Percentiles rank a stretch among this genome's conserved stretches.
phyloP scores from a whole-genome alignment of 23 tunicate species.

The Trididemnum miniatum region DNA sequence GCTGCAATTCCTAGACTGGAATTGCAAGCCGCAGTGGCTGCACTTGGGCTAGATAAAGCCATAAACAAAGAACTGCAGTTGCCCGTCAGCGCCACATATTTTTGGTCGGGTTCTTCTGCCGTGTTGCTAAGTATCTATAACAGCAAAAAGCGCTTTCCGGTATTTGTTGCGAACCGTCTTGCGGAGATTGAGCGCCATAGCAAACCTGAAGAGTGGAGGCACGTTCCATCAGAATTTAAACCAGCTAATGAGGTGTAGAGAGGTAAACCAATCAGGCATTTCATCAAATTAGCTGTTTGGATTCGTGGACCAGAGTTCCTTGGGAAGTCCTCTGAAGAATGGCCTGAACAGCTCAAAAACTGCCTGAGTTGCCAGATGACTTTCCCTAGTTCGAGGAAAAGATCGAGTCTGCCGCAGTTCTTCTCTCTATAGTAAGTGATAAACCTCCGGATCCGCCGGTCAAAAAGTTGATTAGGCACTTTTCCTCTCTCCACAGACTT shows the following conservation, averaged over 20 bases:
- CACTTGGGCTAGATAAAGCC: not conserved
- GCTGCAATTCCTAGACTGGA: not conserved
- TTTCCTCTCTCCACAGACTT: too few relatives aligned
- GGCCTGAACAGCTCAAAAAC: not conserved
- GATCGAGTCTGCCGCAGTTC: too few relatives aligned
- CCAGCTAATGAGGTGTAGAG: conserved; percentile 15
- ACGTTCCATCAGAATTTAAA: not conserved
- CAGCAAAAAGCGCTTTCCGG: not conserved
- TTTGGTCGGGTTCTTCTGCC: not conserved
- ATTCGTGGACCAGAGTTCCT: not conserved
- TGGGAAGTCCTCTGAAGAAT: not conserved
- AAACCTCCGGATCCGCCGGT: too few relatives aligned
- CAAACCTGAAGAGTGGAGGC: not conserved
- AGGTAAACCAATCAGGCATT: not conserved
- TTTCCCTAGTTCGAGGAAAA: too few relatives aligned
- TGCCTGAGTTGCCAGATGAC: too few relatives aligned
- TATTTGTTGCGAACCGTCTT: not conserved
- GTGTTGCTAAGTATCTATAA: not conserved
- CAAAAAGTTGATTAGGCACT: too few relatives aligned
- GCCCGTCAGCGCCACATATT: not conserved
- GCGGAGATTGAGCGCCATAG: not conserved
- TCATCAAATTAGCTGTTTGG: not conserved
- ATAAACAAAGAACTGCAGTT: not conserved
- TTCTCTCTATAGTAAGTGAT: too few relatives aligned
- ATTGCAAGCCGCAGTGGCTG: not conserved